Evolutionary conservation across 2,888 invertebrate genomes (phyloP).

Genomic region (Caenorhabditis uteleia): DNA sequence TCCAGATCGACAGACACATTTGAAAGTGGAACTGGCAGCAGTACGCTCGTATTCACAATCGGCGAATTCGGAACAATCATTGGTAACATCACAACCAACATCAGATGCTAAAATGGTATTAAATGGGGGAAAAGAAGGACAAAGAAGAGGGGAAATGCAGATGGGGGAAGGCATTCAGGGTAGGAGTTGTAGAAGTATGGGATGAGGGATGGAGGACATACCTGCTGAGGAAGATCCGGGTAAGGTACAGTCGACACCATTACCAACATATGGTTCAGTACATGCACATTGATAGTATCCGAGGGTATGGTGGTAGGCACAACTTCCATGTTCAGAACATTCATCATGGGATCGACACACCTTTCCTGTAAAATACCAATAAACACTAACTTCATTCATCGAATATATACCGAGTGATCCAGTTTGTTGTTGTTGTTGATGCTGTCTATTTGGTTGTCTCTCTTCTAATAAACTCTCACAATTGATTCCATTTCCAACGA

Average conservation of each 20-base stretch:
- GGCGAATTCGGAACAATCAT: slow-evolving; percentile 68
- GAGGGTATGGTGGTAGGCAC: slow-evolving; percentile 57
- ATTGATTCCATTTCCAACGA: slow-evolving; percentile 76
- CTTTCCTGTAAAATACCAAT: slow-evolving; percentile 50
- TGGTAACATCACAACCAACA: slow-evolving; percentile 54
- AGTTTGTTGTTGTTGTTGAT: slow-evolving; percentile 18
- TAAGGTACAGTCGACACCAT: slow-evolving; percentile 78
- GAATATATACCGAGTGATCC: slow-evolving; percentile 12
- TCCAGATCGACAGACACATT: slow-evolving; percentile 70
- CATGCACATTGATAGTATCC: slow-evolving; percentile 74
- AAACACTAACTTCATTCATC: too few species aligned
- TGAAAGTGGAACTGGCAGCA: slow-evolving; percentile 36
- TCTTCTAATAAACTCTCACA: slow-evolving; percentile 67
- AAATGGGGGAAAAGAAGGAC: not conserved
- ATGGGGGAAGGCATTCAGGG: not conserved
- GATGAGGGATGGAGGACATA: slow-evolving; percentile 1
- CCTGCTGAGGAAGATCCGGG: slow-evolving; percentile 32
- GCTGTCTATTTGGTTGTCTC: slow-evolving; percentile 16
- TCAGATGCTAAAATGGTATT: slow-evolving; percentile 10
- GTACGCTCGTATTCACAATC: slow-evolving; percentile 68
- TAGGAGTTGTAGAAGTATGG: not conserved
- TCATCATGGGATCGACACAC: slow-evolving; percentile 64
- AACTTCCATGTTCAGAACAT: slow-evolving; percentile 64
- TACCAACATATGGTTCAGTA: slow-evolving; percentile 80
- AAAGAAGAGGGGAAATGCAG: not conserved